Base-by-base conservation (phyloP, 2,113 vertebrate species). In the Neogobius melanostomus region DNA sequence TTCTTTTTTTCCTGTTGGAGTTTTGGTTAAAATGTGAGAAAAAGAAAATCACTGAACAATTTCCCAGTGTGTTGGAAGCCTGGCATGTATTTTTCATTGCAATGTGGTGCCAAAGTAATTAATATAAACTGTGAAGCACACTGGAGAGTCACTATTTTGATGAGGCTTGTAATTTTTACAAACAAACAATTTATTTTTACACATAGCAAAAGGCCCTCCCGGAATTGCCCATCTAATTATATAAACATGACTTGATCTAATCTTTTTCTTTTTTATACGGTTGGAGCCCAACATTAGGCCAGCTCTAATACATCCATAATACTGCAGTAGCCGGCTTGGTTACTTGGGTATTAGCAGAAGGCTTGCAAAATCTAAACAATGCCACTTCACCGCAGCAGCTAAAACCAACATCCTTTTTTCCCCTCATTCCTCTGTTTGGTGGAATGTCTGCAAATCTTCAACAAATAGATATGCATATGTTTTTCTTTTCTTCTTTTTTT, bases 111-210 rank as follows among this genome's bases (percentile, higher is more conserved):
- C 61, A 64, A 12, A 45, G n/a, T 17, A 21, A 64, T 64, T 47
- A 47, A 63, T 46, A 47, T 46, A 61, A 16, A 63, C 44, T 63
- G 44, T 47, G 11, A 63, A 63, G 46, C n/a, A 17, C 61, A 63
- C 9, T 21, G 44, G 44, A 46, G 43, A 63, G 14, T 63, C 44
- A 17, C 61, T 17, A 4, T 36, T 46, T 63, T 44, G 44, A 17
- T 45, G 15, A 42, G 57, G 11, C 3, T 36, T 43, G 36, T 60
- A 15, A 43, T 60, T 59, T 36, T 59, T 43, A 61, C n/a, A 44
- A 44, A 61, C 59, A 44, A 43, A 43, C 14, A 14, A 43, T 61
- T 44, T n/a, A 61, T 59, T 59, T 59, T 3, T 44, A 44, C 36
- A 21, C 16, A 54, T 3, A 6, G 36, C 57, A 44, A 42, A 44